Evolutionary conservation across 1,140 invertebrate genomes (phyloP), one percentile per base, ranked within the genome.

Genomic region (Eueides isabella): DNA sequence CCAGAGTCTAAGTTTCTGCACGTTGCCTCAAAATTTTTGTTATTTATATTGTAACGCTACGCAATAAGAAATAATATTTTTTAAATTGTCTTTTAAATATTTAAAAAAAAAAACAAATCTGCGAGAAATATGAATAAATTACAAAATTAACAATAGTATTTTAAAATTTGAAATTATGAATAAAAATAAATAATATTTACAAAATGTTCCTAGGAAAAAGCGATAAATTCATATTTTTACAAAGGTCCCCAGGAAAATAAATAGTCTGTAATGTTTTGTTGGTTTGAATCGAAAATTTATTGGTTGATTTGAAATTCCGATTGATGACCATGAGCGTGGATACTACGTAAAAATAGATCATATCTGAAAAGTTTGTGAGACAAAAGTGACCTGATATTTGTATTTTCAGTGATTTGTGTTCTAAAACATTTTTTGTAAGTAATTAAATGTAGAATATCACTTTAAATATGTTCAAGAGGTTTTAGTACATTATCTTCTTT

Each of bases 311-410:
- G 11, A 55, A 55, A 55, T 55, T 55, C 48, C 48, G 12, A 55
- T 55, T 55, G 48, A 55, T 26, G 48, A 26, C 48, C 48, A 55
- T 26, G 48, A 26, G 48, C 48, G 23, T 55, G 19, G 48, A 55
- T 23, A 55, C 4, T 16, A 16, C 23, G 48, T 55, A 55, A 26
- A 26, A 55, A 55, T 55, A 26, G 48, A 55, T 12, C 2, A 55
- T 55, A 55, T 55, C 23, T 55, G 9, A 55, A 55, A 26, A 19
- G 48, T 55, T 55, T 55, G 19, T 55, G 9, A 12, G 48, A 55
- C 48, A 23, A 26, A 55, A 12, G 48, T 55, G 23, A 55, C 48
- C 48, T 55, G 19, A 55, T 23, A 55, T 55, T 23, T 26, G 23
- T 55, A 26, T 55, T 55, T 55, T 11, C 48, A 26, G 2, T 55